A percentile compares a stretch with the other conserved stretches of the same genome.
phyloP scores from a whole-genome alignment of 2,113 vertebrate genomes.

The Sigmodon hispidus region DNA sequence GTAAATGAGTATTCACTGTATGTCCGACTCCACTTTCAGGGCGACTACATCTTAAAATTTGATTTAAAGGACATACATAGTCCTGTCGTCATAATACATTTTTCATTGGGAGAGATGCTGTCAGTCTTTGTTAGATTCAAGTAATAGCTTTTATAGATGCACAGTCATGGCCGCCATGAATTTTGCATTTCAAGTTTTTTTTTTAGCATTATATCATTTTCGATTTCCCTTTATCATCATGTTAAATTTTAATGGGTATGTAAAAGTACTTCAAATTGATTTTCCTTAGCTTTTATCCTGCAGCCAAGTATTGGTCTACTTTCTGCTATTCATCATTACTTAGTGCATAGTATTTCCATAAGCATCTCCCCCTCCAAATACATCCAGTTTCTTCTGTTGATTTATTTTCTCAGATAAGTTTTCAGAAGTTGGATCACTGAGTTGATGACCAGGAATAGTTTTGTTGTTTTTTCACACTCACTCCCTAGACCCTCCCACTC shows the following conservation, averaged over 20 bases:
- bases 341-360: neutral
- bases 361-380: constrained; percentile 39
- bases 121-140: neutral
- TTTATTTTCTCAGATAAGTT: constrained; percentile 54
- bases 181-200: constrained; percentile 35
- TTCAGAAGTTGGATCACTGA: constrained; percentile 11
- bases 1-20: neutral
- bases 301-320: neutral
- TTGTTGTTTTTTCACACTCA: neutral
- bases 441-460: constrained; percentile 3
- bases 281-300: constrained; percentile 62
- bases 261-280: constrained; percentile 57
- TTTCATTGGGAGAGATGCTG: neutral
- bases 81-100: neutral
- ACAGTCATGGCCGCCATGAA: neutral
- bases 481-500: neutral
- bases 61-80: neutral
- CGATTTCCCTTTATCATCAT: constrained; percentile 55
- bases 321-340: constrained; percentile 33
- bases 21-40: neutral
- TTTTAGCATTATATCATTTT: constrained; percentile 61
- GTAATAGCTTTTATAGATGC: neutral
- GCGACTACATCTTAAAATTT: neutral
- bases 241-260: constrained; percentile 70
- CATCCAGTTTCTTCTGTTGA: constrained; percentile 29